Evolutionary conservation across 2,888 invertebrate species (phyloP).

Genomic region (Archaeoteleia sp.): DNA sequence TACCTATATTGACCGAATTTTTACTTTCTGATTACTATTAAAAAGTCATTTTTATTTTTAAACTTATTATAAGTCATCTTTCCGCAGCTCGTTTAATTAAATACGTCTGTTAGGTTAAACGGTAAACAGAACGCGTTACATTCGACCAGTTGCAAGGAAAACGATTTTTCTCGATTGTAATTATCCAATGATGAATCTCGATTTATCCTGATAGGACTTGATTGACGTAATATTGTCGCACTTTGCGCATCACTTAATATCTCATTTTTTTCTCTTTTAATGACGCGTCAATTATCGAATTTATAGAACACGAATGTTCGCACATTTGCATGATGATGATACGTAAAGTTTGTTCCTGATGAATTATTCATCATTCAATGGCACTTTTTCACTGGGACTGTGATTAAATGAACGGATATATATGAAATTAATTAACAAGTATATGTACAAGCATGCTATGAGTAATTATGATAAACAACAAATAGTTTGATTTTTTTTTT

Average conservation of each 20-base stretch:
- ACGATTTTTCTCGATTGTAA: conserved; percentile 14
- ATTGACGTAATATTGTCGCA: conserved; percentile 23
- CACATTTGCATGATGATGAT: conserved; percentile 1
- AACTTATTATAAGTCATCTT: too few relatives aligned
- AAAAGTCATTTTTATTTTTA: too few relatives aligned
- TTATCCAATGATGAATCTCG: conserved; percentile 28
- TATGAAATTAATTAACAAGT: too few relatives aligned
- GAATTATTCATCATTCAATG: conserved; percentile 25
- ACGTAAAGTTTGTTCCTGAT: conserved; percentile 13
- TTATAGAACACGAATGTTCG: conserved; percentile 11
- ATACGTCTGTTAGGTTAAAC: too few relatives aligned
- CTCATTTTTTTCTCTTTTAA: conserved; percentile 22
- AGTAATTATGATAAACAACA: too few relatives aligned
- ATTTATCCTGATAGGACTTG: conserved; percentile 24
- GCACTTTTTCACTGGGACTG: conserved; percentile 8
- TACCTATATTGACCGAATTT: too few relatives aligned
- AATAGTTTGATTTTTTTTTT: too few relatives aligned
- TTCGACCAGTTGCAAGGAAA: neutral
- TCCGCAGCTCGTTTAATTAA: too few relatives aligned
- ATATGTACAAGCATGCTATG: neutral
- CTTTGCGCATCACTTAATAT: conserved; percentile 13
- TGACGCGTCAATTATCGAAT: conserved; percentile 17
- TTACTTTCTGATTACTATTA: too few relatives aligned
- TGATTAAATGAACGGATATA: conserved; percentile 6
- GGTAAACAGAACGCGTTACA: too few relatives aligned